Evolutionary conservation across 2,888 invertebrate genomes (phyloP).

Genomic region (Seladonia tumulorum): DNA sequence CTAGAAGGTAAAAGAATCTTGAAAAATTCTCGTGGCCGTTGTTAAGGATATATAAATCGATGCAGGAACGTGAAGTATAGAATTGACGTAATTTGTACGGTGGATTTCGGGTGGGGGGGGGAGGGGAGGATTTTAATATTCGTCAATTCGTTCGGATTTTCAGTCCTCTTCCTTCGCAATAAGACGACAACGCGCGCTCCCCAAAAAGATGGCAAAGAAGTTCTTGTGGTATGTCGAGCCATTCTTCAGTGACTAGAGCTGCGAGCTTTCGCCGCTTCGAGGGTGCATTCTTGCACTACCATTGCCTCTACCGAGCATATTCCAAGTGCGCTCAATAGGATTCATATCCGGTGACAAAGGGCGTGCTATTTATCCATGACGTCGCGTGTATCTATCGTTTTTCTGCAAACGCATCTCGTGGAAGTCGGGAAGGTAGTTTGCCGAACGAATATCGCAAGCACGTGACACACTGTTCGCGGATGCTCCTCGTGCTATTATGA

Average conservation of each 20-base stretch:
- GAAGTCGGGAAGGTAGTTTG: constrained; percentile 30
- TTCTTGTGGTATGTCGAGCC: constrained; percentile 68
- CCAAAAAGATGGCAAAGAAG: constrained; percentile 65
- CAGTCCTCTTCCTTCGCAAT: constrained; percentile 52
- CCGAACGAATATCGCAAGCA: constrained; percentile 23
- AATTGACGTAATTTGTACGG: constrained; percentile 38
- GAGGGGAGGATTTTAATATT: constrained; percentile 55
- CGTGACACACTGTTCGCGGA: constrained; percentile 34
- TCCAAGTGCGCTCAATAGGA: constrained; percentile 75
- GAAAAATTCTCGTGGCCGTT: neutral
- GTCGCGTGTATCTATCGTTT: constrained; percentile 56
- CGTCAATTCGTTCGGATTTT: constrained; percentile 51
- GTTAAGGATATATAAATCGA: neutral
- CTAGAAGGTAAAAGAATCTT: neutral
- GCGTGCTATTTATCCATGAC: constrained; percentile 70
- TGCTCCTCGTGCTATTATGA: neutral
- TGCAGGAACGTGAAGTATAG: constrained; percentile 6
- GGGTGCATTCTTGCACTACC: constrained; percentile 70
- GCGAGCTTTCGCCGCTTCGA: constrained; percentile 70
- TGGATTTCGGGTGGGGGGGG: constrained; percentile 6
- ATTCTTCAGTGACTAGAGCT: constrained; percentile 72
- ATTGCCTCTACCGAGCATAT: constrained; percentile 64
- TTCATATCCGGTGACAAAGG: constrained; percentile 75
- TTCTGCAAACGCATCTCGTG: constrained; percentile 33
- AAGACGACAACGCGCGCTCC: constrained; percentile 54